Percentiles rank a stretch among this genome's conserved stretches.
Conservation (phyloP, 2,888 invertebrate genomes). For the Himalopsyche anomala region DNA sequence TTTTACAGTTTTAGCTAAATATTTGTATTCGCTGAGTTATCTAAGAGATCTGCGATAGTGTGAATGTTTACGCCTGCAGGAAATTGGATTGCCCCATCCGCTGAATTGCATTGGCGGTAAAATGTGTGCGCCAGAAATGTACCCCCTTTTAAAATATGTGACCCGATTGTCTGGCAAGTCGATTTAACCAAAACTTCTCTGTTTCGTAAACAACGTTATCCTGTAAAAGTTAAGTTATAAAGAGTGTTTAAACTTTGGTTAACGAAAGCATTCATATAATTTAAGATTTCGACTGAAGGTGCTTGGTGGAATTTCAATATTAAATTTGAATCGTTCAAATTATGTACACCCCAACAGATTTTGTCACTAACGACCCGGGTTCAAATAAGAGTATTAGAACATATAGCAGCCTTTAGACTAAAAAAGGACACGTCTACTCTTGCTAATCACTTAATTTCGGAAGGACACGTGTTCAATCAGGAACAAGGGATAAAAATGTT, state of each 20-base stretch:
- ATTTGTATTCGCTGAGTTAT: background rate
- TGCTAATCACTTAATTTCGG: too few species aligned
- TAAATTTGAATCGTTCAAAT: too few species aligned
- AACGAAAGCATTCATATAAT: too few species aligned
- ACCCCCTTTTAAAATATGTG: background rate
- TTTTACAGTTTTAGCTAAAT: background rate
- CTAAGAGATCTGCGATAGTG: background rate
- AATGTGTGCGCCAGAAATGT: background rate
- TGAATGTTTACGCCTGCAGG: constrained; percentile 2
- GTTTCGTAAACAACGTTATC: background rate
- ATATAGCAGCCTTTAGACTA: too few species aligned
- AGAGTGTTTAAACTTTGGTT: background rate
- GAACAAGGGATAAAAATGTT: too few species aligned
- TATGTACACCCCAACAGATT: too few species aligned
- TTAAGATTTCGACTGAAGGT: too few species aligned
- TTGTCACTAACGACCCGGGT: too few species aligned
- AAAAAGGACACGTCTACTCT: too few species aligned
- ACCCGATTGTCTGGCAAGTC: background rate
- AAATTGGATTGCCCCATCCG: constrained; percentile 7
- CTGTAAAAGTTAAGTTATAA: background rate
- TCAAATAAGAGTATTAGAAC: too few species aligned
- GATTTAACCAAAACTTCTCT: background rate
- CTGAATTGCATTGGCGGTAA: constrained; percentile 16
- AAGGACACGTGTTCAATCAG: too few species aligned
- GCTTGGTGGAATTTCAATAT: too few species aligned